Base-by-base conservation (phyloP, 2,797 vertebrate species). In the Hoplostethus atlanticus region DNA sequence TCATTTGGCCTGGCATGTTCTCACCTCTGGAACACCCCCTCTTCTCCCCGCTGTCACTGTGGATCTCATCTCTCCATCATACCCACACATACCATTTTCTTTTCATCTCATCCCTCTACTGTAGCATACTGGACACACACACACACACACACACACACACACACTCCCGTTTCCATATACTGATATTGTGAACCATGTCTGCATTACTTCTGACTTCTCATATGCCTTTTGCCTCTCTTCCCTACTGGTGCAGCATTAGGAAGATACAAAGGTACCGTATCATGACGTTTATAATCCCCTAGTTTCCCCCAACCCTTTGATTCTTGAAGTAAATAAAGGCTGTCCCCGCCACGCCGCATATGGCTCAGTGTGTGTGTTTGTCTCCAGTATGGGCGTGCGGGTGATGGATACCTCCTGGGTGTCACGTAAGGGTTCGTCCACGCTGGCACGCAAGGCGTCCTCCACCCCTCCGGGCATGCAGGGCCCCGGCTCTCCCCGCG, bases 381-480 rank as follows among this genome's bases (percentile, higher is more conserved):
- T 71, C 83, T 83, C 54, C 92, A 99, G 98, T 90, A 98, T 99
- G 97, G 98, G 98, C 15, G 98, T 99, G 88, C 95, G 97, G 90
- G 98, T 99, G 80, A 99, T 99, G 98, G 98, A 99, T 91, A 99
- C 98, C 10, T 96, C 97, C 64, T 99, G 98, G 98, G 97, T 99
- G 92, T 96, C 97, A 67, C 96, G 97, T 67, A 96, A 98, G 88
- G 97, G 98, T 86, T 96, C 98, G 9, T 94, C 97, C 63, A 93
- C 94, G 0, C 86, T 93, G 65, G 92, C 77, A 0, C 95, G 97
- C 83, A 99, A 98, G 89, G 77, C 95, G 0, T 94, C 96, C 10
- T 98, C 96, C 71, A 95, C 96, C 25, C 97, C 97, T 0, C 97
- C 97, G 0, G 91, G 96, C 72, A 72, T 93, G 76, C 97, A 97